phyloP scores from a whole-genome alignment of 2,888 invertebrate genomes.

The Acanthopleura granulata region DNA sequence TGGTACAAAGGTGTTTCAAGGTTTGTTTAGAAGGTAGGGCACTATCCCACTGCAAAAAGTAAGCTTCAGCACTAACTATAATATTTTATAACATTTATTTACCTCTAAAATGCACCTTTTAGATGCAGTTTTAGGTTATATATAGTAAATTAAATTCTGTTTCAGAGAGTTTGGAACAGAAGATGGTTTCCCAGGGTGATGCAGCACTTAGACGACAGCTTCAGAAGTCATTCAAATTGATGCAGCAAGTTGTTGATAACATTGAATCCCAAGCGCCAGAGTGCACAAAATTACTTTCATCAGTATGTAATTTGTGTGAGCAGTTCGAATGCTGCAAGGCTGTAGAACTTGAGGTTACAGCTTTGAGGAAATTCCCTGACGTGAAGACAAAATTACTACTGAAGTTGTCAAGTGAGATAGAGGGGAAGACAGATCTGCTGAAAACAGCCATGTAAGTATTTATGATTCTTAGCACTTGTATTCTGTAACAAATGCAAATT shows the following conservation, averaged over 20 bases:
- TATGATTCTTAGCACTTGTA: background rate
- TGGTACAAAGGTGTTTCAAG: no score
- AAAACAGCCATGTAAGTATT: conserved; percentile 32
- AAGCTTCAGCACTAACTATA: no score
- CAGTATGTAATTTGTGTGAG: conserved; percentile 35
- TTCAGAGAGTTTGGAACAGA: no score
- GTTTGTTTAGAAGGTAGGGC: no score
- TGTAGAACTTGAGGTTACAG: conserved; percentile 24
- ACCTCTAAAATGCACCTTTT: no score
- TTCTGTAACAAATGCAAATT: background rate
- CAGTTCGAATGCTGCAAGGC: conserved; percentile 35
- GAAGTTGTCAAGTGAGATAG: conserved; percentile 35
- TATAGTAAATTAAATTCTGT: no score
- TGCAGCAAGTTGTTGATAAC: conserved; percentile 26
- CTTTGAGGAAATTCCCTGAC: conserved; percentile 30
- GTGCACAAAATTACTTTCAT: conserved; percentile 21
- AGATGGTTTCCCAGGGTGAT: conserved; percentile 15
- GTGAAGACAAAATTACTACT: conserved; percentile 34
- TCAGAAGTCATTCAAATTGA: conserved; percentile 32
- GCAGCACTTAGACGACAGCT: conserved; percentile 29
- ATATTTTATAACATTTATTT: no score
- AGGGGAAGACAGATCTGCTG: conserved; percentile 27
- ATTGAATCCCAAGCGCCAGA: conserved; percentile 26
- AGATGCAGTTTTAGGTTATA: no score
- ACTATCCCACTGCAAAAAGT: no score